These are phyloP conservation scores for Acleris sparsana DNA, from an alignment of 2,888 invertebrate genomes.

Conservation along the genomic window DNA sequence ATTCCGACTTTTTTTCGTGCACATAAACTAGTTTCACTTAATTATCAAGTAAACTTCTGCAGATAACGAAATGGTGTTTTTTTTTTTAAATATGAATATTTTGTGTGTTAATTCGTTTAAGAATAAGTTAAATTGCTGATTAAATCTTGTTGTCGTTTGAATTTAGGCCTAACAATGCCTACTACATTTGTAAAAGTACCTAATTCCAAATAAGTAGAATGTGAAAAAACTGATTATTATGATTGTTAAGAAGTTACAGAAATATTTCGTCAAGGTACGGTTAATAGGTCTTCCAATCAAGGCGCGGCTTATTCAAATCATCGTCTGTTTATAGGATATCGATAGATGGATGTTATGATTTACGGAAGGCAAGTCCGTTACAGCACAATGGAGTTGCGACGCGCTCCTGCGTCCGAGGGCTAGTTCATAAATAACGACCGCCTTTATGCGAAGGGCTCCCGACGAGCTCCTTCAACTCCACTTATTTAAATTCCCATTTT, in stretches of 20 bases:
- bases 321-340: constrained; percentile 17
- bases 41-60: too few species aligned
- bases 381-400: constrained; percentile 37
- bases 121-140: too few species aligned
- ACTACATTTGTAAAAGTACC: too few species aligned
- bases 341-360: constrained; percentile 27
- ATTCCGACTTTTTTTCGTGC: too few species aligned
- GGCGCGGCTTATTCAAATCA: neutral
- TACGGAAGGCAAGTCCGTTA: constrained; percentile 21
- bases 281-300: constrained; percentile 7
- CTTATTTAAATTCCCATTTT: constrained; percentile 83
- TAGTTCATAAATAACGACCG: constrained; percentile 71
- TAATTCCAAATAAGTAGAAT: neutral
- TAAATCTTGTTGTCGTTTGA: too few species aligned
- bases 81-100: too few species aligned
- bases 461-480: constrained; percentile 62
- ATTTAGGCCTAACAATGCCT: too few species aligned
- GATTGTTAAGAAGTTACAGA: too few species aligned
- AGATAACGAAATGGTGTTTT: too few species aligned
- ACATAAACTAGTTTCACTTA: too few species aligned
- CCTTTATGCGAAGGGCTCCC: constrained; percentile 71
- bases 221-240: neutral
- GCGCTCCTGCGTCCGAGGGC: constrained; percentile 64
- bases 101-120: too few species aligned
- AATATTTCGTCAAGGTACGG: neutral